Conservation (phyloP, 92 coral and sea anemone species). For the Porites lobata region DNA sequence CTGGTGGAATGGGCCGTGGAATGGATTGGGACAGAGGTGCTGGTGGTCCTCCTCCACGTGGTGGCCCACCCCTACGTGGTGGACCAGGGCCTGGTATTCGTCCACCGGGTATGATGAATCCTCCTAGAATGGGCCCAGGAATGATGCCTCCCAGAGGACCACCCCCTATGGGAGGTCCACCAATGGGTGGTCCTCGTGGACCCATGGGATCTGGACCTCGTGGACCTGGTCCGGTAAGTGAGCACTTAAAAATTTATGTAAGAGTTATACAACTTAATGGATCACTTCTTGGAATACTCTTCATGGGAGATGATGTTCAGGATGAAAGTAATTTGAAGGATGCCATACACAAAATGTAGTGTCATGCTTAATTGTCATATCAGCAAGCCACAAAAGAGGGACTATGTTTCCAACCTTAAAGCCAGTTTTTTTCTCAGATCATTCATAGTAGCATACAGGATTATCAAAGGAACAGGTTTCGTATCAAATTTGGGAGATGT, state of each 20-base stretch:
- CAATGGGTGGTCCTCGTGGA: constrained; percentile 69
- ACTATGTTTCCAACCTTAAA: no score
- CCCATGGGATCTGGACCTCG: constrained; percentile 49
- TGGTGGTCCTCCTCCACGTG: constrained; percentile 34
- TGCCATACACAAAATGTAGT: no score
- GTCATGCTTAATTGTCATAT: no score
- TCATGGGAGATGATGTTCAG: neutral
- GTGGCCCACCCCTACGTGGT: constrained; percentile 32
- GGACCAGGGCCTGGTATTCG: constrained; percentile 47
- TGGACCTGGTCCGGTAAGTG: constrained; percentile 42
- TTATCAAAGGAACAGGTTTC: no score
- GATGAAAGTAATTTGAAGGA: no score
- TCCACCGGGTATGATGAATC: constrained; percentile 43
- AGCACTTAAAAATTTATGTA: neutral
- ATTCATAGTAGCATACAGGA: no score
- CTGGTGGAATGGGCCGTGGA: constrained; percentile 72
- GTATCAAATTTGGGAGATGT: no score
- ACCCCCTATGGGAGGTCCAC: constrained; percentile 68
- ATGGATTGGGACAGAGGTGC: constrained; percentile 67
- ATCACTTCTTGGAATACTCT: neutral
- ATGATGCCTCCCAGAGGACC: constrained; percentile 70
- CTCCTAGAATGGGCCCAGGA: constrained; percentile 69
- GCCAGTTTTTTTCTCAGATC: no score
- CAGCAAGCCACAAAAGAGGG: no score
- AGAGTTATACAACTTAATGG: neutral